These are phyloP conservation scores for Drosophila kambysellisi DNA, from an alignment of 2,888 invertebrate genomes.

Conservation along the genomic window DNA sequence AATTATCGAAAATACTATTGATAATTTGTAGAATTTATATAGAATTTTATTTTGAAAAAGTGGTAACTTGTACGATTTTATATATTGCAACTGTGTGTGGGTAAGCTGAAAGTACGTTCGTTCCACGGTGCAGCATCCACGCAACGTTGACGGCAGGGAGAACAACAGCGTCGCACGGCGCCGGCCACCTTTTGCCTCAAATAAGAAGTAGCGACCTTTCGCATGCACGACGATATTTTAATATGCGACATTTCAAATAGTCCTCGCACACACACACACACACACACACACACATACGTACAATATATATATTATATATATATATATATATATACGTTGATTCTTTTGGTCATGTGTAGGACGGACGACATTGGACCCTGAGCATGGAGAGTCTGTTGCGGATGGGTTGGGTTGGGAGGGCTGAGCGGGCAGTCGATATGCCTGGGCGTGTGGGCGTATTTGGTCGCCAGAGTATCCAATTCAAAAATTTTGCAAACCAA, in stretches of 20 bases:
- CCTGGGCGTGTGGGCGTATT: conserved; percentile 61
- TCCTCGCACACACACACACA: conserved; percentile 45
- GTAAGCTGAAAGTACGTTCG: not conserved
- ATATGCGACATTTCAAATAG: conserved; percentile 80
- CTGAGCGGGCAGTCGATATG: conserved; percentile 53
- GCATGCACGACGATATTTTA: conserved; percentile 80
- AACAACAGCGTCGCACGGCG: conserved; percentile 39
- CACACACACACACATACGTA: conserved; percentile 32
- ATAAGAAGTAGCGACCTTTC: conserved; percentile 70
- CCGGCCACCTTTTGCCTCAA: conserved; percentile 62
- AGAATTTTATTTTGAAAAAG: not conserved
- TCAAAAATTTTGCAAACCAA: conserved; percentile 77
- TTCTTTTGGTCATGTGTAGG: conserved; percentile 70
- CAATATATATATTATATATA: conserved; percentile 29
- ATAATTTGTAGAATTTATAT: not conserved
- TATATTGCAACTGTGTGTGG: not conserved
- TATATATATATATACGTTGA: conserved; percentile 41
- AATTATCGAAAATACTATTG: not conserved
- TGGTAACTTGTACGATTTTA: not conserved
- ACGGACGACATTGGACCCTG: conserved; percentile 45
- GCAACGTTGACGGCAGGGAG: conserved; percentile 13
- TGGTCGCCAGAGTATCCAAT: conserved; percentile 78
- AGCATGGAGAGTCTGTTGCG: conserved; percentile 1
- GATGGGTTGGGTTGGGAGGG: conserved; percentile 8
- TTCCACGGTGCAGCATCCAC: conserved; percentile 32